Evolutionary conservation across 2,888 invertebrate genomes (phyloP), one percentile per base, ranked within the genome.

Genomic region (Apotomis turbidana): DNA sequence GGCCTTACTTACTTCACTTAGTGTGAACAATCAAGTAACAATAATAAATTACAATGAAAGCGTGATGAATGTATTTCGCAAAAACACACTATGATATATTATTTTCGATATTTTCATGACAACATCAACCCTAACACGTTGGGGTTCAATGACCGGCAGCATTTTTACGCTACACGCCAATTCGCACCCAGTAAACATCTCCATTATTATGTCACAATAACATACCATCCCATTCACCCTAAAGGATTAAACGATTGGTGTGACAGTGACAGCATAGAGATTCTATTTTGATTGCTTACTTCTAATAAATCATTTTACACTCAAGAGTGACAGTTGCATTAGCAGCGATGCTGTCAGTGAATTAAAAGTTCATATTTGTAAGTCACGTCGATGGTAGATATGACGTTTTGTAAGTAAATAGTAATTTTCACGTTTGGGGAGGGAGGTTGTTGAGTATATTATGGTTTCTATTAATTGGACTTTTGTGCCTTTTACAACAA

Each of bases 401-500:
- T 54, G 13, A 54, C 41, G 41, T 12, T 62, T 8, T 27, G 1
- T 15, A 41, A 36, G 36, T 62, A n/a, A 49, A 6, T 6, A 8
- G 27, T 51, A 6, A 54, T 41, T 41, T 41, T 41, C 41, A 41
- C 6, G 6, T 41, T 41, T 41, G 5, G 41, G 41, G 55, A 67
- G 55, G 38, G 46, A 52, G 36, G 63, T 59, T 58, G 58, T 70
- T 44, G 5, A 60, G 59, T 66, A 52, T 51, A 63, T 52, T 2
- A 49, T 49, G 63, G 44, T 59, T 70, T 64, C 64, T 46, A 66
- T 64, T 70, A 64, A 70, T 70, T 70, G 36, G 52, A 54, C 52
- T 70, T 54, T 54, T 70, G 70, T 59, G 52, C 59, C 59, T 54
- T 66, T 66, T 60, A 54, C 12, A 66, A 64, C 64, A 59, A 54